These are phyloP conservation scores for Glossophaga mutica DNA, from an alignment of 2,797 vertebrate species.

Conservation along the genomic window DNA sequence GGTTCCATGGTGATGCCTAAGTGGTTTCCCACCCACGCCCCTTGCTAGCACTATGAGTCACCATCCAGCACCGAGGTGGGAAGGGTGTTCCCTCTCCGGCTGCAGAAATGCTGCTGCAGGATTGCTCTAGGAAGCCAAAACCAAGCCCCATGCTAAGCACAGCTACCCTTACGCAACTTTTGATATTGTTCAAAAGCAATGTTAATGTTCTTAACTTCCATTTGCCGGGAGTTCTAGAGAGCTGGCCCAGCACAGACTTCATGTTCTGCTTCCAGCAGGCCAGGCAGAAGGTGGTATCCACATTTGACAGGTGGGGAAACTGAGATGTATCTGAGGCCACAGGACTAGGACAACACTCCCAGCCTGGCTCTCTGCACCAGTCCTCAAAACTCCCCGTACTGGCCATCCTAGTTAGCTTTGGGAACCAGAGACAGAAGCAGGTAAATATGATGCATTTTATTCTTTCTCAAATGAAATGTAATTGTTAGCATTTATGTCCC, in stretches of 20 bases:
- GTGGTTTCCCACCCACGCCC: constrained; percentile 79
- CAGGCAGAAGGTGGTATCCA: not conserved
- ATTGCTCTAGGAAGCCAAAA: constrained; percentile 52
- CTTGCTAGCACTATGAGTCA: constrained; percentile 79
- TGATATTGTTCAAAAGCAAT: constrained; percentile 28
- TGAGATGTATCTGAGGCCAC: not conserved
- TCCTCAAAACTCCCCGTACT: not conserved
- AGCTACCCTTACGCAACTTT: not conserved
- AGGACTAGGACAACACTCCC: not conserved
- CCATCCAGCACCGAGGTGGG: constrained; percentile 62
- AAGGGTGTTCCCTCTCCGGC: constrained; percentile 74
- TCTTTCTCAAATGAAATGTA: constrained; percentile 63
- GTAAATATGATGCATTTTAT: constrained; percentile 64
- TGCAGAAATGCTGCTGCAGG: constrained; percentile 59
- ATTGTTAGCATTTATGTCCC: constrained; percentile 71
- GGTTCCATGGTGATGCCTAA: constrained; percentile 77
- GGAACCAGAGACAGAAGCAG: constrained; percentile 70
- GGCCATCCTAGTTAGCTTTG: not conserved
- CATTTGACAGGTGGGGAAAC: not conserved
- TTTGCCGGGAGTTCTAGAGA: not conserved
- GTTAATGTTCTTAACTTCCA: not conserved
- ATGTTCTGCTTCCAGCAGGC: not conserved
- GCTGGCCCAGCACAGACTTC: not conserved
- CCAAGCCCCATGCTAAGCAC: constrained; percentile 50
- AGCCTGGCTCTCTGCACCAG: not conserved